Evolutionary conservation across 2,113 vertebrate species (phyloP).

Genomic region (Numenius arquata): DNA sequence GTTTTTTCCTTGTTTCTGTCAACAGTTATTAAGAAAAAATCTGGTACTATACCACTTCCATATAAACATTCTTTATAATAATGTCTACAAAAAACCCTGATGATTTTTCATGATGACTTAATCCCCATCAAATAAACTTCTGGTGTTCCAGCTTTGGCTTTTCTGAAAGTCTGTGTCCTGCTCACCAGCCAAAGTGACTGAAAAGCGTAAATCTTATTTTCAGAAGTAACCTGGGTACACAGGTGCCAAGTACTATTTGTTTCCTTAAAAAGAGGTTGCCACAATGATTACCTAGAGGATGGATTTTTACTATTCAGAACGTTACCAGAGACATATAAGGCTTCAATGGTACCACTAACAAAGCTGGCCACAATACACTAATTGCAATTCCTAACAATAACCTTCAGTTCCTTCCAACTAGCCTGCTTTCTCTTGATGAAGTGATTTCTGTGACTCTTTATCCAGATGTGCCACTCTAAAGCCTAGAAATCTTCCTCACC

Average conservation of each 20-base stretch:
- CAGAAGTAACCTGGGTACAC: neutral
- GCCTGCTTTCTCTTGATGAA: conserved; percentile 32
- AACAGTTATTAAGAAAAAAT: neutral
- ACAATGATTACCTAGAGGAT: neutral
- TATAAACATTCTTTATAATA: neutral
- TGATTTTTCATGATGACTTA: neutral
- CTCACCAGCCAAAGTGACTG: neutral
- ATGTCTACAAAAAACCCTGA: neutral
- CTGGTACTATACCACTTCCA: neutral
- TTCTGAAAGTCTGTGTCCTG: neutral
- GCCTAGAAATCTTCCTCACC: neutral
- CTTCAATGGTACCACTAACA: neutral
- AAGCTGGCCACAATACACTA: neutral
- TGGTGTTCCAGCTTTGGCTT: neutral
- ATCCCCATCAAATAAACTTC: neutral
- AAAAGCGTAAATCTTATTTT: neutral
- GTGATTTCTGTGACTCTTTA: conserved; percentile 38
- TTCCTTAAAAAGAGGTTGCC: neutral
- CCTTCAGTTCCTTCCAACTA: neutral
- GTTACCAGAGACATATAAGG: neutral
- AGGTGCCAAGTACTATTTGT: neutral
- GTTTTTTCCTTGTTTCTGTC: neutral
- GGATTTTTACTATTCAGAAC: neutral
- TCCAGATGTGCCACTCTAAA: conserved; percentile 20
- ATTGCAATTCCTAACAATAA: conserved; percentile 14